phyloP scores from a whole-genome alignment of 2,113 vertebrate species.

The Semnornis frantzii region DNA sequence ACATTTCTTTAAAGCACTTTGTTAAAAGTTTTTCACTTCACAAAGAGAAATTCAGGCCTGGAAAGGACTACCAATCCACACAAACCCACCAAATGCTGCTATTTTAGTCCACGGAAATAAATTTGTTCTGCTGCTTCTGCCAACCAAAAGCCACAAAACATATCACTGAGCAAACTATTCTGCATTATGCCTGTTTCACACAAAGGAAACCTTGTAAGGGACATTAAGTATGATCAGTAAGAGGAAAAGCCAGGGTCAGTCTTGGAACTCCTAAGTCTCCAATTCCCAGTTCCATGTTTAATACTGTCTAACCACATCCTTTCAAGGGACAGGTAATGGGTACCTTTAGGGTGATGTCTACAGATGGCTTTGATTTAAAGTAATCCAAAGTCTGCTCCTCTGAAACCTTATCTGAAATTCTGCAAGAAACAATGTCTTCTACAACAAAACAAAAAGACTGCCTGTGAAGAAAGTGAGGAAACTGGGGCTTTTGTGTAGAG shows the following conservation, averaged over 20 bases:
- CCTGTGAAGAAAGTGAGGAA: not conserved
- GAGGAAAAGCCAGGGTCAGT: not conserved
- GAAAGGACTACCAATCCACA: not conserved
- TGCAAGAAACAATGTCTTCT: not conserved
- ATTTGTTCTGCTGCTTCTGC: not conserved
- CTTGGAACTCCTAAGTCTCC: no score
- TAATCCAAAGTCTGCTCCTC: not conserved
- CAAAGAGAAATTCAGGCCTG: not conserved
- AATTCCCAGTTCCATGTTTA: not conserved
- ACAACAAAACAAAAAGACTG: not conserved
- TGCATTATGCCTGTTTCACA: not conserved
- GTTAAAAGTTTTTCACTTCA: not conserved
- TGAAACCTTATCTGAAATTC: not conserved
- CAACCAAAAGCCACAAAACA: not conserved
- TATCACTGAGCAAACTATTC: not conserved
- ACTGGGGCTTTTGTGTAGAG: not conserved
- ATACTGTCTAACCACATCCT: not conserved
- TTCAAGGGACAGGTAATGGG: not conserved
- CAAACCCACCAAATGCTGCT: not conserved
- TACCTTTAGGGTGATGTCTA: not conserved
- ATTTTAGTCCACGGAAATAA: not conserved
- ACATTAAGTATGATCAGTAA: not conserved
- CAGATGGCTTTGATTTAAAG: not conserved
- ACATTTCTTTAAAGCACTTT: not conserved
- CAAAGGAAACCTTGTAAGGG: not conserved